Evolutionary conservation across 1,140 invertebrate species (phyloP).

Genomic region (Pachypeltis micranthus): DNA sequence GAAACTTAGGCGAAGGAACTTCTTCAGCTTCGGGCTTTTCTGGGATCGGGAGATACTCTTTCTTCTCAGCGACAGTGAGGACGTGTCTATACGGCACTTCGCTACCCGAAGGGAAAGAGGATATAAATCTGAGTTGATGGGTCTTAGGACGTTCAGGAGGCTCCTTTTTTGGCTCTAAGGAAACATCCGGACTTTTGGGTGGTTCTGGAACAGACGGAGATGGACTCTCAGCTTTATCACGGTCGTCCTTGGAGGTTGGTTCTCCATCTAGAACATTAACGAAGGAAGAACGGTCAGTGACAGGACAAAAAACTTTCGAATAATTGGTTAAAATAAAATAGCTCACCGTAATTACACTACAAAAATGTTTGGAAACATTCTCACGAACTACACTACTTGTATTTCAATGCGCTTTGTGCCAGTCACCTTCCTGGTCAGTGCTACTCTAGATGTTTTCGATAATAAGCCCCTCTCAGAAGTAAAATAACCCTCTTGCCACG

Average conservation of each 20-base stretch:
- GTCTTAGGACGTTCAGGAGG: constrained; percentile 23
- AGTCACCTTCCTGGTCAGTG: too few relatives aligned
- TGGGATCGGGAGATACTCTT: constrained; percentile 56
- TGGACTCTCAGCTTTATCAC: background rate
- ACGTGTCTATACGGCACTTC: constrained; percentile 64
- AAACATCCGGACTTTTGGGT: background rate
- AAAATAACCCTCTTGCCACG: too few relatives aligned
- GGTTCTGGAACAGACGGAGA: background rate
- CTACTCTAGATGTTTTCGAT: too few relatives aligned
- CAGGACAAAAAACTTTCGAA: too few relatives aligned
- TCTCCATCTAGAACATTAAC: too few relatives aligned
- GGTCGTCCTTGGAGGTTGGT: background rate
- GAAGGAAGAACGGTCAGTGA: too few relatives aligned
- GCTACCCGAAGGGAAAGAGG: constrained; percentile 55
- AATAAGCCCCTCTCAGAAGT: too few relatives aligned
- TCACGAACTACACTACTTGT: too few relatives aligned
- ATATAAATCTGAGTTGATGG: constrained; percentile 54
- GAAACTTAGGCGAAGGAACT: constrained; percentile 18
- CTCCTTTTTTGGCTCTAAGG: constrained; percentile 10
- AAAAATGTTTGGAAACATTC: too few relatives aligned
- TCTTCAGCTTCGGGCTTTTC: constrained; percentile 39
- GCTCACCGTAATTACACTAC: too few relatives aligned
- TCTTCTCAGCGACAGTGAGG: constrained; percentile 60
- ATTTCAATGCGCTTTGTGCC: too few relatives aligned
- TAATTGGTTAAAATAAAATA: too few relatives aligned